Evolutionary conservation across 2,888 invertebrate species (phyloP), one percentile per base, ranked within the genome.

Genomic region (Strigamia transsilvanica): DNA sequence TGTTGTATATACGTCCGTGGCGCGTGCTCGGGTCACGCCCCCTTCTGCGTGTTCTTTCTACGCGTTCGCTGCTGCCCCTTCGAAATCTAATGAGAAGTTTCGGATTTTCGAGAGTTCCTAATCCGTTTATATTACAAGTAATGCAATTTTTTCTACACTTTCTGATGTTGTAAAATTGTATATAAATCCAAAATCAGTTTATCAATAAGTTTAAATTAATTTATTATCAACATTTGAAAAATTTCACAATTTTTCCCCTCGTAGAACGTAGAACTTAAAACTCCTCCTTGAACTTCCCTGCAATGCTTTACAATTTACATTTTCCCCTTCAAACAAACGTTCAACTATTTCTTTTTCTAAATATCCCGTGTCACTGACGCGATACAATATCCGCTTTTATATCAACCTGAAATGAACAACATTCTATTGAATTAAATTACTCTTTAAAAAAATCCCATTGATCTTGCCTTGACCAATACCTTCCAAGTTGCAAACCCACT

Each of bases 21-120:
- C 73, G 73, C 32, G n/a, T 73, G 73, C 73, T 32, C 73, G 73
- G 73, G 73, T 73, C 73, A 73, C 73, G 73, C 73, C 73, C 73
- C 73, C 73, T 73, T 73, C 73, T 32, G 27, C 73, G 73, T 18
- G 73, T 73, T 32, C 73, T 32, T 73, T 73, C 73, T n/a, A 23
- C 73, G 27, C 32, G 27, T 73, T 73, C 73, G 73, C 73, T 32
- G 73, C 73, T 38, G 38, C 73, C 73, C 73, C 23, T 56, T 13
- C 73, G 12, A 73, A 73, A 73, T 73, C 73, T 32, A 73, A 73
- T 73, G 73, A 73, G 73, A 32, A 73, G 73, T 73, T 73, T 73
- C 32, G 73, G 73, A 32, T 73, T 73, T 73, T 73, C 13, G 73
- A 73, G 73, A 73, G 32, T 73, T 73, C 73, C 27, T 73, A 73